Evolutionary conservation across 2,113 vertebrate species (phyloP).

Genomic region (Erythrocercus mccallii): DNA sequence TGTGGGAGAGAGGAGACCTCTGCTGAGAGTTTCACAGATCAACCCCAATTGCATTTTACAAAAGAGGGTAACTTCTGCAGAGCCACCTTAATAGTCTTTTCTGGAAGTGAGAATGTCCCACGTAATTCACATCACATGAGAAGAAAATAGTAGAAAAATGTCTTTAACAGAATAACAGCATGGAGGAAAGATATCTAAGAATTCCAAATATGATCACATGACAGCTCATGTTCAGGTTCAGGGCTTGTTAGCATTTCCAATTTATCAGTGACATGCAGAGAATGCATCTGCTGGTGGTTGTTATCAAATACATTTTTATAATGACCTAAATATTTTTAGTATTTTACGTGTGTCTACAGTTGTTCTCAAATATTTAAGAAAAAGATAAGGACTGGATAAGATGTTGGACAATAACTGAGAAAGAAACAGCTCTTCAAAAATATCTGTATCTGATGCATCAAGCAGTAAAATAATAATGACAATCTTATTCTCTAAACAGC

Average conservation of each 20-base stretch:
- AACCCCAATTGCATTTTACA: neutral
- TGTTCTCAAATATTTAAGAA: neutral
- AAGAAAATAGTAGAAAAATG: neutral
- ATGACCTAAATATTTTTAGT: neutral
- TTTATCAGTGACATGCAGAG: neutral
- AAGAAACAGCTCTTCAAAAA: neutral
- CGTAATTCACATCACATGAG: neutral
- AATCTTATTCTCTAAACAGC: neutral
- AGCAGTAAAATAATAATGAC: neutral
- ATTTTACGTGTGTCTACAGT: neutral
- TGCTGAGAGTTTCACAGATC: neutral
- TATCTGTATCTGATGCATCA: neutral
- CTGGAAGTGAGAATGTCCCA: neutral
- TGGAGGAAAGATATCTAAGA: neutral
- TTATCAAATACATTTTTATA: neutral
- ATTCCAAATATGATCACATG: accelerated
- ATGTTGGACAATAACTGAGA: neutral
- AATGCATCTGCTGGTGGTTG: neutral
- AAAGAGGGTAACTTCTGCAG: neutral
- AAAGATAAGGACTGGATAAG: neutral
- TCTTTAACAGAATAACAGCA: neutral
- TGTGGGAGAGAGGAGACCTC: neutral
- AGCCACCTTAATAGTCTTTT: neutral
- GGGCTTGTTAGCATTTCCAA: neutral
- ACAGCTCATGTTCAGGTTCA: neutral